Base-by-base conservation (phyloP, 2,888 invertebrate genomes). In the Meteorus colon region DNA sequence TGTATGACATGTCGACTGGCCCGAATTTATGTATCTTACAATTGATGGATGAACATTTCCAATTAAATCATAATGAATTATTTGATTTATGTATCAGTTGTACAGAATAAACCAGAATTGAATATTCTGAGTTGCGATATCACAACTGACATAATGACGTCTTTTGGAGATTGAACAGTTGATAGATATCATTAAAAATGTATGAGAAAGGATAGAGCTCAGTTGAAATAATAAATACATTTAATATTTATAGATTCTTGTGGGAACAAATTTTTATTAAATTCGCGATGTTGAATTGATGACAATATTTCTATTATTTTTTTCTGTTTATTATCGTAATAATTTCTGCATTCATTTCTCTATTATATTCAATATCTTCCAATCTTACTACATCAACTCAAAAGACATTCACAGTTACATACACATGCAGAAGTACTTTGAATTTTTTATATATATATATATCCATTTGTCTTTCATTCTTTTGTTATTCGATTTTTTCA, bases 181-280 rank as follows among this genome's bases (percentile, higher is more conserved):
- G 48, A 29, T 68, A 68, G 12, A 48, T 29, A 51, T 27, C 16
- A 29, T 48, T 68, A 19, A 4, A 70, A 65, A 48, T 60, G 8
- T 45, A 45, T 24, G 19, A 62, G 60, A 34, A 60, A 67, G 41
- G 60, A 45, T 16, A 45, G 19, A 31, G 16, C 6, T 24, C n/a
- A 74, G 41, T 37, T 24, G 27, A 2, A 63, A 75, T 75, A 71
- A 65, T 65, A 19, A 19, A 34, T 69, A 45, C 24, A 67, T n/a
- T 68, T 12, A 74, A 29, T 16, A 45, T 59, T 55, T 19, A 24
- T 24, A 55, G 19, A 31, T 62, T 60, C 14, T 55, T 71, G 41
- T 51, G 48, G 71, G 66, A 75, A 75, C 60, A 67, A 55, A 75
- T 37, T 75, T 74, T 75, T 75, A 75, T 75, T 75, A 55, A 75